Conservation (phyloP, 1,140 invertebrate species). For the Theocolax elegans region DNA sequence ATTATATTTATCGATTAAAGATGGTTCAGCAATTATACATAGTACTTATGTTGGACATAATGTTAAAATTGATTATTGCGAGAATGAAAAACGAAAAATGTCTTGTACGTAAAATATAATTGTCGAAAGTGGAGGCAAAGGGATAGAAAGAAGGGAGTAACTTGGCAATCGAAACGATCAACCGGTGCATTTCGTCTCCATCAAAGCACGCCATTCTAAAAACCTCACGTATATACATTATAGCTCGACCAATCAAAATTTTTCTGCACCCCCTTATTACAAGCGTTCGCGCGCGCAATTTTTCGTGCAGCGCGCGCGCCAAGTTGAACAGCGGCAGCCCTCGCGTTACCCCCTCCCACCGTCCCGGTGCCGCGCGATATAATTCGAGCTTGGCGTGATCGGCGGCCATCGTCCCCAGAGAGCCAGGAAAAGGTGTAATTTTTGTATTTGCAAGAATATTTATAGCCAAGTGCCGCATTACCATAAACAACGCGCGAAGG, state of each 20-base stretch:
- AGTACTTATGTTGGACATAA: too few relatives aligned
- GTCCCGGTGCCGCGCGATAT: conserved; percentile 16
- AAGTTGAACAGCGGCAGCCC: background rate
- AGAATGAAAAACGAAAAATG: too few relatives aligned
- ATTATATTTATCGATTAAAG: too few relatives aligned
- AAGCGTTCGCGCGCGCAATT: conserved; percentile 3
- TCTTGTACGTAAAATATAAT: too few relatives aligned
- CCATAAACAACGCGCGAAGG: conserved; percentile 64
- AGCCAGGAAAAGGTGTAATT: conserved; percentile 51
- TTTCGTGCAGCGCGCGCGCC: conserved; percentile 2
- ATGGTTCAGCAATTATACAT: too few relatives aligned
- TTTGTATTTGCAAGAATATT: conserved; percentile 64
- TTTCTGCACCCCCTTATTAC: conserved; percentile 32
- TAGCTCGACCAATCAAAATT: background rate
- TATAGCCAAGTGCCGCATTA: conserved; percentile 60
- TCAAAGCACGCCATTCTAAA: background rate
- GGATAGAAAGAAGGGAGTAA: too few relatives aligned
- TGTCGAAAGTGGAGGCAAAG: too few relatives aligned
- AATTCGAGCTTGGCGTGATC: conserved; percentile 51
- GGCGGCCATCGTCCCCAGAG: conserved; percentile 47
- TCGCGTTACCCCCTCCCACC: too few relatives aligned
- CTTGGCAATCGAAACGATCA: too few relatives aligned
- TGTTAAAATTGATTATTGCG: too few relatives aligned
- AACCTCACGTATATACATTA: background rate
- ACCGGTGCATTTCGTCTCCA: background rate